Evolutionary conservation across 2,797 vertebrate genomes (phyloP).

Genomic region (Ceyx erithaca): DNA sequence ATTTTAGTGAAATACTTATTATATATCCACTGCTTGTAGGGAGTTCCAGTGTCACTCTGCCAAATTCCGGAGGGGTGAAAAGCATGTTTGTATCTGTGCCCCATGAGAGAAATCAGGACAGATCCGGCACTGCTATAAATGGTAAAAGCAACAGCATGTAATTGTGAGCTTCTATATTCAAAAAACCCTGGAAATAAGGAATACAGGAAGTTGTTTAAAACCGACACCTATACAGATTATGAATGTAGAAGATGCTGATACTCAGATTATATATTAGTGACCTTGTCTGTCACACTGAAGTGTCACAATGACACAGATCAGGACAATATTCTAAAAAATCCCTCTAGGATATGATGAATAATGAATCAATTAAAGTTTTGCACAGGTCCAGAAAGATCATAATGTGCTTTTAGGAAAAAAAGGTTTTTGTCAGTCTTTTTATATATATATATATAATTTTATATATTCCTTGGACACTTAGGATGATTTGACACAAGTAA

Average conservation of each 20-base stretch:
- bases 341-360: neutral
- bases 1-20: neutral
- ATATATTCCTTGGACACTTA: neutral
- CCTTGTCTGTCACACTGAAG: neutral
- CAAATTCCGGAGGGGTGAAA: neutral
- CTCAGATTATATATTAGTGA: neutral
- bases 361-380: neutral
- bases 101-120: neutral
- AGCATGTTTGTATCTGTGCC: neutral
- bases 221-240: neutral
- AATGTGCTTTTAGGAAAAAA: neutral
- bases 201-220: neutral
- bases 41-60: neutral
- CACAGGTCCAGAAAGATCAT: neutral
- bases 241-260: neutral
- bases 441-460: neutral
- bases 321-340: neutral
- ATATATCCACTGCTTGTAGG: neutral
- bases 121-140: neutral
- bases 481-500: neutral
- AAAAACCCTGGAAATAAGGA: neutral
- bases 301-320: neutral
- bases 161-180: neutral
- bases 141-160: neutral
- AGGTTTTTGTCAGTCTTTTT: neutral